Evolutionary conservation across 2,113 vertebrate species (phyloP), one percentile per base, ranked within the genome.

Genomic region (Misgurnus mizolepis): DNA sequence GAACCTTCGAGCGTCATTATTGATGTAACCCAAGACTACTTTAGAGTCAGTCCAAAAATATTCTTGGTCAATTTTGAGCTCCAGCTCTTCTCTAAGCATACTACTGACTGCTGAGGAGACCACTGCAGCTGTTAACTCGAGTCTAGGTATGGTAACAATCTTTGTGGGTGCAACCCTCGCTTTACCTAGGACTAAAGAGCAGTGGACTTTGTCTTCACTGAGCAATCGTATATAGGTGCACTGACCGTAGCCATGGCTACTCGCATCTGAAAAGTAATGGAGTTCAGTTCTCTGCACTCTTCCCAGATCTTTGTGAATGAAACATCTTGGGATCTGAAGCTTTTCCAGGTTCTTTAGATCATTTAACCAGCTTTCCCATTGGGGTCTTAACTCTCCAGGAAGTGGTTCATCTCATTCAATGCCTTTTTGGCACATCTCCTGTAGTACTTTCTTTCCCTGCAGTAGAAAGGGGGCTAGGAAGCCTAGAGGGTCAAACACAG

Each of bases 41-140:
- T 34, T 34, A 34, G 27, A 79, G 73, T 53, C 72, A 41, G 72
- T 82, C 85, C 76, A 78, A 18, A 78, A 78, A 34, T 64, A 80
- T n/a, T 72, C 67, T 65, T 80, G 10, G n/a, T 65, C 43, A 49
- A 80, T 73, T 45, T 69, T 58, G 34, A 69, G 56, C 9, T 79
- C 22, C 2, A 69, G 40, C 47, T 79, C 66, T 18, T 7, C 12
- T 27, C 53, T 80, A 7, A 80, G 15, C 14, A 80, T 65, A 11
- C 49, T 27, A 50, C 78, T 80, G 8, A 80, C 17, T 50, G 14
- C 72, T 5, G 68, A 22, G 1, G 78, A 22, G 15, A 53, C 27
- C 6, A 80, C 69, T n/a, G 78, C 68, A 18, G 78, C 60, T 50
- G 68, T 34, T 43, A 80, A 27, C 50, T 70, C 64, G 5, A 78